phyloP scores from a whole-genome alignment of 1,140 invertebrate genomes.

The Lepidurus arcticus region DNA sequence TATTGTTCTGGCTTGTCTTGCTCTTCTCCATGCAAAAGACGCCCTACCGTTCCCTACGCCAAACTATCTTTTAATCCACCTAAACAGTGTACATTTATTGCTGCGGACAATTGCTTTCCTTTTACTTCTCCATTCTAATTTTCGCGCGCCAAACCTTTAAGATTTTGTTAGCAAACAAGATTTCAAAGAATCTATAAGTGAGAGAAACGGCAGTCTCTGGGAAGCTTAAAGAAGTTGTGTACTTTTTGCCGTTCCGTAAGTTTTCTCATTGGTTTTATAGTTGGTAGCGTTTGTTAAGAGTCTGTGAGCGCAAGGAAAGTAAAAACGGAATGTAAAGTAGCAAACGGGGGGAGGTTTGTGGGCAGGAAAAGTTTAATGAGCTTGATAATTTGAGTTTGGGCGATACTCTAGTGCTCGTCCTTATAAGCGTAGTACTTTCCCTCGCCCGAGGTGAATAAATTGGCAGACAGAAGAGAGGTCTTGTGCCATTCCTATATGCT shows the following conservation, averaged over 20 bases:
- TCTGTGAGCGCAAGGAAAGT: background rate
- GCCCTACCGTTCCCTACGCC: background rate
- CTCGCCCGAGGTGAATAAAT: background rate
- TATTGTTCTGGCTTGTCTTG: background rate
- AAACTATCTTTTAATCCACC: conserved; percentile 5
- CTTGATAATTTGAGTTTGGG: background rate
- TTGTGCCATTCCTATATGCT: background rate
- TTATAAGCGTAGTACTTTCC: background rate
- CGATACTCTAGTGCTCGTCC: background rate
- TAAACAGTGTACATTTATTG: background rate
- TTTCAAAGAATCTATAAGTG: too few relatives aligned
- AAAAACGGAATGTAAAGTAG: background rate
- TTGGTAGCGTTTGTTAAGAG: background rate
- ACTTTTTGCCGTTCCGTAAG: background rate
- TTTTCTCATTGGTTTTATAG: background rate
- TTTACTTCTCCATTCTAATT: background rate
- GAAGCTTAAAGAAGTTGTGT: background rate
- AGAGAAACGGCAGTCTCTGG: too few relatives aligned
- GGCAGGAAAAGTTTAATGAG: background rate
- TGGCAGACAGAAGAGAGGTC: background rate
- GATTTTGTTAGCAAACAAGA: too few relatives aligned
- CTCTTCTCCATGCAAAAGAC: background rate
- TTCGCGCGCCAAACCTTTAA: background rate
- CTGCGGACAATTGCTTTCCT: background rate
- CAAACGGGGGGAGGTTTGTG: background rate